phyloP scores from a whole-genome alignment of 2,888 invertebrate genomes.

The Lymantria monacha region DNA sequence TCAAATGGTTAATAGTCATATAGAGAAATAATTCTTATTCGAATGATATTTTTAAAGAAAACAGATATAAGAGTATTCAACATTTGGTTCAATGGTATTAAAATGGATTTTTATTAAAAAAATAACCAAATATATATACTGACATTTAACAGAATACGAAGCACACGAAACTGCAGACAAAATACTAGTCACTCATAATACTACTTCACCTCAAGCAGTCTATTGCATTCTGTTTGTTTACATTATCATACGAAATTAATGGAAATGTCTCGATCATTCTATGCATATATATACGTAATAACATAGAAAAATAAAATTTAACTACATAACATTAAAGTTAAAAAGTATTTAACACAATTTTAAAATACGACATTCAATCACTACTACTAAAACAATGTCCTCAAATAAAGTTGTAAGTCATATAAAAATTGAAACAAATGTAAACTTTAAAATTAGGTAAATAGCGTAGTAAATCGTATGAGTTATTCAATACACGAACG shows the following conservation, averaged over 20 bases:
- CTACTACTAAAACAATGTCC: neutral
- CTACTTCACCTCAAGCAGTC: slow-evolving; percentile 3
- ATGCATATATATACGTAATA: neutral
- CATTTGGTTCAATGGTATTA: too few species aligned
- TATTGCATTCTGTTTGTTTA: slow-evolving; percentile 66
- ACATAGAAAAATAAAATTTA: neutral
- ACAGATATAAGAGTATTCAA: too few species aligned
- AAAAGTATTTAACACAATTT: neutral
- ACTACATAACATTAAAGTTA: neutral
- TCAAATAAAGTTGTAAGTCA: neutral
- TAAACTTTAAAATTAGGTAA: neutral
- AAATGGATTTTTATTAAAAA: too few species aligned
- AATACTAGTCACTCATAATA: too few species aligned
- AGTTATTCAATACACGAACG: slow-evolving; percentile 11
- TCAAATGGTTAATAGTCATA: too few species aligned
- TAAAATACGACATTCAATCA: slow-evolving; percentile 7
- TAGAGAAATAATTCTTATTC: too few species aligned
- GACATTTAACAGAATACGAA: too few species aligned
- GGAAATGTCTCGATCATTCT: slow-evolving; percentile 46
- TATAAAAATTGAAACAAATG: neutral
- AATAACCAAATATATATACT: too few species aligned
- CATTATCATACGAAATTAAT: slow-evolving; percentile 46
- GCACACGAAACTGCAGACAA: too few species aligned
- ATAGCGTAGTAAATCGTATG: neutral
- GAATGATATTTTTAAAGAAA: too few species aligned